Percentiles rank a stretch among this genome's conserved stretches.
Evolutionary conservation across 2,113 vertebrate genomes (phyloP).

Genomic region (Corapipo altera): DNA sequence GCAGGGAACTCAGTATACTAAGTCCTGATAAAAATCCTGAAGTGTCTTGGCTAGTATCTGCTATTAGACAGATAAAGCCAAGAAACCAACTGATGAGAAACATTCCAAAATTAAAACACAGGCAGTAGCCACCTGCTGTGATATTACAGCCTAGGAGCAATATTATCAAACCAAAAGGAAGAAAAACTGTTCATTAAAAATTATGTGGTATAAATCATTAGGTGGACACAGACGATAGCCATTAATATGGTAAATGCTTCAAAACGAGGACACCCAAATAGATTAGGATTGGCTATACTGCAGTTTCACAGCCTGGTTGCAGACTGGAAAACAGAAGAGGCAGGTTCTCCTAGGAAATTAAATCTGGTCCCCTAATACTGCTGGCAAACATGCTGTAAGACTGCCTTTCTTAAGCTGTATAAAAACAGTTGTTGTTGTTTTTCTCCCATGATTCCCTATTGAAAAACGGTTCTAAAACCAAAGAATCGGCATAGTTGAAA

Average conservation of each 20-base stretch:
- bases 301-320: background rate
- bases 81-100: background rate
- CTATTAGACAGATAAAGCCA: background rate
- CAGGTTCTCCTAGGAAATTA: background rate
- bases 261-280: background rate
- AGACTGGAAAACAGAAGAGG: background rate
- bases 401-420: background rate
- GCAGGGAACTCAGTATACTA: background rate
- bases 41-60: background rate
- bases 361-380: background rate
- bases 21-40: background rate
- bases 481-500: background rate
- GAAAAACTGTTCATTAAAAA: background rate
- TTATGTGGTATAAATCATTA: background rate
- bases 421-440: background rate
- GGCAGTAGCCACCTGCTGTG: background rate
- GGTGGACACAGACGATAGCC: background rate
- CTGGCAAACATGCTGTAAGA: background rate
- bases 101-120: background rate
- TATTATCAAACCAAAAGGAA: background rate
- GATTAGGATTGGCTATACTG: background rate
- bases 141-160: background rate
- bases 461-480: background rate
- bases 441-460: rapidly evolving
- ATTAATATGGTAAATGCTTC: background rate